These are phyloP conservation scores for Montipora capricornis DNA, from an alignment of 64 coral and sea anemone genomes.

Conservation along the genomic window DNA sequence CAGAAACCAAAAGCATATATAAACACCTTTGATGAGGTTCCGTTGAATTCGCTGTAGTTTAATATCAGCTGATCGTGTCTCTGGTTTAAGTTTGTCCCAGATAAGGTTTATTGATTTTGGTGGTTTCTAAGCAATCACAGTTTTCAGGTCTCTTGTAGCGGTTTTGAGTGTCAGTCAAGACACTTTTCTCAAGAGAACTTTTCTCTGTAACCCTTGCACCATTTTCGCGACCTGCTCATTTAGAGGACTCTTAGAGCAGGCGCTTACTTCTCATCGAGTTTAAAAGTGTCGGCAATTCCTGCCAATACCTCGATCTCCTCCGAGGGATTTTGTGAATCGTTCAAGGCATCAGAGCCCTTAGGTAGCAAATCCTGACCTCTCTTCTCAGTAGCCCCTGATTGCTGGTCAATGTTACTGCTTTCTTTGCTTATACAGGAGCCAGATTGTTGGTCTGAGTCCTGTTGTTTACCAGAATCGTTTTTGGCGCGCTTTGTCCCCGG, in stretches of 20 bases:
- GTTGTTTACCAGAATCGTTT: background rate
- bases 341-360: background rate
- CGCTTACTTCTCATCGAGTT: slow-evolving; percentile 37
- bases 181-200: slow-evolving; percentile 11
- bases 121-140: no score
- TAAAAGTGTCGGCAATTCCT: slow-evolving; percentile 41
- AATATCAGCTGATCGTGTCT: background rate
- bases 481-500: no score
- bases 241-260: background rate
- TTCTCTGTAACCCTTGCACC: slow-evolving; percentile 5
- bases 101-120: no score
- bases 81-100: background rate
- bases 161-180: slow-evolving; percentile 37
- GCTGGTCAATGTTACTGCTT: background rate
- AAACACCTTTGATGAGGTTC: slow-evolving; percentile 23
- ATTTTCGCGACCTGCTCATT: slow-evolving; percentile 38
- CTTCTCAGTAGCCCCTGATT: slow-evolving; percentile 5
- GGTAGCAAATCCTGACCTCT: background rate
- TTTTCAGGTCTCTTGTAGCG: background rate
- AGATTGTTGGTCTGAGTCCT: no score
- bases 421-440: background rate
- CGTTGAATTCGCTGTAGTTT: slow-evolving; percentile 49
- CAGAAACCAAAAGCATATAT: background rate
- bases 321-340: background rate
- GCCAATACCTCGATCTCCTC: background rate